phyloP scores from a whole-genome alignment of 2,888 invertebrate genomes.

The Tetropium fuscum region DNA sequence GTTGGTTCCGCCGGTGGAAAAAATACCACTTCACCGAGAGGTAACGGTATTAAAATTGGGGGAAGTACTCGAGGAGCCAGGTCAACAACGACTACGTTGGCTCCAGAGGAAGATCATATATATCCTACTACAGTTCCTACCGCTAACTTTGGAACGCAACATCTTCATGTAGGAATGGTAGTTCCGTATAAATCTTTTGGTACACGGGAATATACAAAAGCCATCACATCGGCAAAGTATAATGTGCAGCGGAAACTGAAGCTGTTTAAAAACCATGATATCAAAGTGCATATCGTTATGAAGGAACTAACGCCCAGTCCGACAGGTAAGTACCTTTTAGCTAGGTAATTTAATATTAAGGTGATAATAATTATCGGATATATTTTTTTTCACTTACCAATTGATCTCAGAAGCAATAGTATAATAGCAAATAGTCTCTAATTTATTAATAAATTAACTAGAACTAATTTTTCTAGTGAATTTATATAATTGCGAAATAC shows the following conservation, averaged over 20 bases:
- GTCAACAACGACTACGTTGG: constrained; percentile 51
- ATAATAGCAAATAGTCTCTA: no score
- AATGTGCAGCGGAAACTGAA: constrained; percentile 76
- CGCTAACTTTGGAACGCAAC: constrained; percentile 38
- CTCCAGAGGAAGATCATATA: constrained; percentile 60
- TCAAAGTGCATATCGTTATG: constrained; percentile 77
- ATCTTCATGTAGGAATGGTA: constrained; percentile 77
- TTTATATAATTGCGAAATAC: no score
- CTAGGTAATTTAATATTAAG: neutral
- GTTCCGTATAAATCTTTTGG: constrained; percentile 84
- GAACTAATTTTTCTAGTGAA: no score
- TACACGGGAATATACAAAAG: constrained; percentile 78
- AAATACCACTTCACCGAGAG: constrained; percentile 57
- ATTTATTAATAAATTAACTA: no score
- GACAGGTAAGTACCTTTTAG: constrained; percentile 68
- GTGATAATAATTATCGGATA: neutral
- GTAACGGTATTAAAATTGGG: constrained; percentile 61
- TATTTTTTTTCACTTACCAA: neutral
- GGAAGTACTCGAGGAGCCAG: constrained; percentile 55
- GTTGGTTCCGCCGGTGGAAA: constrained; percentile 57
- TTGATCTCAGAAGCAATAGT: no score
- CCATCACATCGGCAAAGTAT: constrained; percentile 76
- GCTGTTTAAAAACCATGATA: constrained; percentile 77
- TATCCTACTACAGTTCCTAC: constrained; percentile 54
- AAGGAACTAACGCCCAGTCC: constrained; percentile 82